phyloP scores from a whole-genome alignment of 1,140 invertebrate genomes.

The Ericerus pela region DNA sequence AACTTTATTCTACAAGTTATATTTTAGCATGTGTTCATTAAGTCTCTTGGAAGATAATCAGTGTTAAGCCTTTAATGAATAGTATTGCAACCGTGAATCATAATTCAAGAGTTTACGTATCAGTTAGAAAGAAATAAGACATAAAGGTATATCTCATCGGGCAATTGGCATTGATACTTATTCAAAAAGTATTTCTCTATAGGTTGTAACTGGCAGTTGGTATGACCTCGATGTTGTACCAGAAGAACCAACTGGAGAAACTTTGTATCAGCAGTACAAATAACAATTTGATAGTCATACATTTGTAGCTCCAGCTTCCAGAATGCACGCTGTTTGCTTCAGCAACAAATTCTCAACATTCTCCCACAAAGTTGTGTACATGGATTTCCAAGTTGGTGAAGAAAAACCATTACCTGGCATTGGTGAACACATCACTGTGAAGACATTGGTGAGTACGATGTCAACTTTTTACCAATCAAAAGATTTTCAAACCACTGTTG shows the following conservation, averaged over 20 bases:
- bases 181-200: too few species aligned
- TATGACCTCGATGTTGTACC: constrained; percentile 95
- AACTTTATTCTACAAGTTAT: too few species aligned
- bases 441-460: constrained; percentile 72
- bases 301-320: constrained; percentile 58
- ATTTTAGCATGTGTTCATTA: too few species aligned
- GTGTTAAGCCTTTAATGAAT: too few species aligned
- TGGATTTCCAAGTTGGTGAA: constrained; percentile 94
- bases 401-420: constrained; percentile 71
- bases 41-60: too few species aligned
- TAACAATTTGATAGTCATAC: constrained; percentile 86
- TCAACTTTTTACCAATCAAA: too few species aligned
- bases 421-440: constrained; percentile 77
- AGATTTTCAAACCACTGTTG: too few species aligned
- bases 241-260: constrained; percentile 71
- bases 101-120: too few species aligned
- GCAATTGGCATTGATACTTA: too few species aligned
- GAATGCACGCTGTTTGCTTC: constrained; percentile 83
- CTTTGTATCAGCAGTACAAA: constrained; percentile 84
- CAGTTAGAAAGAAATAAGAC: too few species aligned
- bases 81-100: too few species aligned
- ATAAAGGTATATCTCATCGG: too few species aligned
- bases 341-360: constrained; percentile 99
- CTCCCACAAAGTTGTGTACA: constrained; percentile 98
- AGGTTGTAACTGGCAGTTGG: constrained; percentile 98